phyloP scores from a whole-genome alignment of 2,797 vertebrate genomes.

The Hippoglossus hippoglossus region DNA sequence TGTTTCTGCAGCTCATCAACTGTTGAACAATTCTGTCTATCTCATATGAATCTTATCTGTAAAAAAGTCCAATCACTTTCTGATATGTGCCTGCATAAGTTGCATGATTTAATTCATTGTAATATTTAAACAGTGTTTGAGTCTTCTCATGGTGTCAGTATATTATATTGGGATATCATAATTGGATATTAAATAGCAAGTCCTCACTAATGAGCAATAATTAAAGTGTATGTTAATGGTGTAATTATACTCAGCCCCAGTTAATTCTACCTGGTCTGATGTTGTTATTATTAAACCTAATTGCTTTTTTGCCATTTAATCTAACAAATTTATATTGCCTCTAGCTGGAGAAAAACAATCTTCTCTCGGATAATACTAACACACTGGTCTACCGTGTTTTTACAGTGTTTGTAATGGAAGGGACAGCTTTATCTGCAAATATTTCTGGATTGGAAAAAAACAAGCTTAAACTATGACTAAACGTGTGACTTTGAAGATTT shows the following conservation, averaged over 20 bases:
- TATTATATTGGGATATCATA: neutral
- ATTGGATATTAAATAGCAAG: slow-evolving; percentile 6
- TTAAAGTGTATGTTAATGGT: neutral
- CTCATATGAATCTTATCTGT: no score
- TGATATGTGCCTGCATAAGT: neutral
- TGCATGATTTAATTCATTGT: neutral
- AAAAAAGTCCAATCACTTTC: neutral
- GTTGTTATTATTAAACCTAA: slow-evolving; percentile 2
- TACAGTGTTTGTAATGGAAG: slow-evolving; percentile 13
- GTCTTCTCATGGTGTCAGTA: neutral
- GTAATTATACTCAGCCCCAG: neutral
- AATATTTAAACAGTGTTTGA: neutral
- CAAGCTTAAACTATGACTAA: slow-evolving; percentile 13
- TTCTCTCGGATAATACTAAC: neutral
- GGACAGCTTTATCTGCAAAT: slow-evolving; percentile 5
- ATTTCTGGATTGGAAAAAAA: neutral
- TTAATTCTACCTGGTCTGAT: neutral
- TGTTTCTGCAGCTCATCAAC: neutral
- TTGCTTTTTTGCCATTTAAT: neutral
- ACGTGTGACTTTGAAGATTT: slow-evolving; percentile 43
- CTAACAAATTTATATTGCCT: neutral
- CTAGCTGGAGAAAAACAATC: slow-evolving; percentile 3
- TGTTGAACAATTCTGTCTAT: no score
- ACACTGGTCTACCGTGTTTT: neutral
- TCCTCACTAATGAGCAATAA: neutral